phyloP scores from a whole-genome alignment of 1,140 invertebrate genomes.

The Aradophagus sp. region DNA sequence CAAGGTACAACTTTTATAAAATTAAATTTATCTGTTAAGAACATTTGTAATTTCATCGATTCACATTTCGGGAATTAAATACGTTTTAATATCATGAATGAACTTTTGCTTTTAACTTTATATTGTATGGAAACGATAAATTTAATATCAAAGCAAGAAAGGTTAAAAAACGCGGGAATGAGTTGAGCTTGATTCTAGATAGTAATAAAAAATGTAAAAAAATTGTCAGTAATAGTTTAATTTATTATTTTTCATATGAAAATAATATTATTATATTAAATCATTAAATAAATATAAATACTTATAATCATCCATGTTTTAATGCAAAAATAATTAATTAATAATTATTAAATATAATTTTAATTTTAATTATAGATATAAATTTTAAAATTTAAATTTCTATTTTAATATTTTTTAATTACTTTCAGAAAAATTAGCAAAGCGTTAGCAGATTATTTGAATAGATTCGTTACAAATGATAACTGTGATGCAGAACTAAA shows the following conservation, averaged over 20 bases:
- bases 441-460: slow-evolving; percentile 77
- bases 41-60: neutral
- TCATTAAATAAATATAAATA: no score
- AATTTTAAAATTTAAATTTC: neutral
- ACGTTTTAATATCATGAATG: neutral
- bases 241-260: neutral
- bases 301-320: no score
- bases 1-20: slow-evolving; percentile 71
- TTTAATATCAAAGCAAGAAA: no score
- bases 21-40: neutral
- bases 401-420: slow-evolving; percentile 6
- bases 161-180: slow-evolving; percentile 14
- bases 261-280: neutral
- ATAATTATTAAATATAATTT: neutral
- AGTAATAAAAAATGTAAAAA: neutral
- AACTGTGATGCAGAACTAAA: slow-evolving; percentile 78
- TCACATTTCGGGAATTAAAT: slow-evolving; percentile 1
- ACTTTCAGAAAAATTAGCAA: slow-evolving; percentile 77
- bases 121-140: no score
- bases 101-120: no score
- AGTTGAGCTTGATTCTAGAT: neutral
- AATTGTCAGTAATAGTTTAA: neutral
- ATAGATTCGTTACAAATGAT: slow-evolving; percentile 70
- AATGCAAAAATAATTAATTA: neutral
- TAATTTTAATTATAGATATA: neutral